Conservation (phyloP, 2,888 invertebrate genomes). For the Peribatodes rhomboidaria region DNA sequence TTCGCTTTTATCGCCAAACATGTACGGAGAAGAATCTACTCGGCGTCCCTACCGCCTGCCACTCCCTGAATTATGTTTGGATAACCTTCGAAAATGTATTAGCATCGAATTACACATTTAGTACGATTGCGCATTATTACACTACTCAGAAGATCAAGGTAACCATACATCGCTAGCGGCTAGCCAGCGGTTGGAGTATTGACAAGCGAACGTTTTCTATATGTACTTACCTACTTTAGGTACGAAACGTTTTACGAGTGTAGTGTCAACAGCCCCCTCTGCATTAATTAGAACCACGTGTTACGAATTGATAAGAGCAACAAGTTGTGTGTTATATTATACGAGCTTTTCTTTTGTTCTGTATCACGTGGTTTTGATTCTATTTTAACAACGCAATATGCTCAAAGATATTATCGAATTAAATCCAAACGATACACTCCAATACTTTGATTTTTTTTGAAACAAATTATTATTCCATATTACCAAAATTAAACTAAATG, state of each 20-base stretch:
- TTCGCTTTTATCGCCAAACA: constrained; percentile 14
- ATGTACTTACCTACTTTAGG: neutral
- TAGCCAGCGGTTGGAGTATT: neutral
- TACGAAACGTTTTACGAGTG: neutral
- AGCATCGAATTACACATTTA: constrained; percentile 11
- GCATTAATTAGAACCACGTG: constrained; percentile 8
- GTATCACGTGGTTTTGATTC: neutral
- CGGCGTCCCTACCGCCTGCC: neutral
- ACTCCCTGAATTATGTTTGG: constrained; percentile 18
- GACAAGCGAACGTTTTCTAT: neutral
- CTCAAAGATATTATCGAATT: too few relatives aligned
- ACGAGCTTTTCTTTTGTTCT: neutral
- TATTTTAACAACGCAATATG: neutral
- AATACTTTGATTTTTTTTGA: too few relatives aligned
- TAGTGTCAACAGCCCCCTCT: constrained; percentile 3
- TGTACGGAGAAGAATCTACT: constrained; percentile 14
- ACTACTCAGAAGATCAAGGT: constrained; percentile 14
- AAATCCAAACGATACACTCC: too few relatives aligned
- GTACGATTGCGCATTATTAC: constrained; percentile 12
- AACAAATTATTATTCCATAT: too few relatives aligned
- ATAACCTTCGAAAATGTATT: constrained; percentile 9
- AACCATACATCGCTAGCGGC: neutral
- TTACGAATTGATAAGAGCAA: constrained; percentile 6
- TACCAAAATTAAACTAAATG: too few relatives aligned
- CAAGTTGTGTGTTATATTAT: constrained; percentile 14